Conservation (phyloP, 2,888 invertebrate genomes). For the Noctua comes region DNA sequence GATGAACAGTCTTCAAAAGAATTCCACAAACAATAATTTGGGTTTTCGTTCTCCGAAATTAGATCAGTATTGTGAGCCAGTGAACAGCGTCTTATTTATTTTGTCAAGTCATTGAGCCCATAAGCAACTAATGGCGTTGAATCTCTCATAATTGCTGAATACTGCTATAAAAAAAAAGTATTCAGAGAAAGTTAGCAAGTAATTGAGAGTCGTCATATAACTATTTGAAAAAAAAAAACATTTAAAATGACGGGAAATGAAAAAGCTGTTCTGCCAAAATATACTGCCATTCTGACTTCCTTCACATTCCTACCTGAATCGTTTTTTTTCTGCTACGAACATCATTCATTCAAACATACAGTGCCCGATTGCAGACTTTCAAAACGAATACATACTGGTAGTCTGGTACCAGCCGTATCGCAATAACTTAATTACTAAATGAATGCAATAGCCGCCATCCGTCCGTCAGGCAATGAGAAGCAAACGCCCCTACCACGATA, state of each 20-base stretch:
- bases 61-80: not conserved
- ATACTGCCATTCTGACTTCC: conserved; percentile 14
- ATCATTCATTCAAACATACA: conserved; percentile 8
- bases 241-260: conserved; percentile 19
- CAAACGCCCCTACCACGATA: conserved; percentile 58
- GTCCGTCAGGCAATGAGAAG: conserved; percentile 57
- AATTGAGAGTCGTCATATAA: not conserved
- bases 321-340: not conserved
- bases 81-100: not conserved
- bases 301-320: conserved; percentile 22
- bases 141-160: not conserved
- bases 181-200: conserved; percentile 34
- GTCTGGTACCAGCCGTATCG: conserved; percentile 44
- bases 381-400: conserved; percentile 45
- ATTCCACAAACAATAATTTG: not conserved
- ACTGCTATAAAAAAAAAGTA: conserved; percentile 9
- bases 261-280: conserved; percentile 33
- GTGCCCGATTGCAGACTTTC: conserved; percentile 50
- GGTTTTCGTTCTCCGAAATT: not conserved
- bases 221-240: conserved; percentile 15
- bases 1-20: not conserved
- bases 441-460: conserved; percentile 61
- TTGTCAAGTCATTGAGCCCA: conserved; percentile 10
- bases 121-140: not conserved
- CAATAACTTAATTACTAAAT: conserved; percentile 67